A percentile compares a stretch with the other conserved stretches of the same genome.
phyloP scores from a whole-genome alignment of 2,113 vertebrate species.

The Ibidorhyncha struthersii region DNA sequence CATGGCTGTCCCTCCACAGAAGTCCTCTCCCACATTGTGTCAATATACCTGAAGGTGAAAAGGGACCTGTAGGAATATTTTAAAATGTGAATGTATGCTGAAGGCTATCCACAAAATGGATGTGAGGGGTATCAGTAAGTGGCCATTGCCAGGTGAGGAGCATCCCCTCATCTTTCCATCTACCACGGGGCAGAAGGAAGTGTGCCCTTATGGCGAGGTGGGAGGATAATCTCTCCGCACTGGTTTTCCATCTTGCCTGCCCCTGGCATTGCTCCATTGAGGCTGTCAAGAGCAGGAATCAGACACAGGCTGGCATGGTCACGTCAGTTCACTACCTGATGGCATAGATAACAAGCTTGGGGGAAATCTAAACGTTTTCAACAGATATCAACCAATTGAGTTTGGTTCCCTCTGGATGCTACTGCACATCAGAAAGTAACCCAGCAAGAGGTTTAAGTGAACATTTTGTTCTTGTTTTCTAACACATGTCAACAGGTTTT shows the following conservation, averaged over 20 bases:
- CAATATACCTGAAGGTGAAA: not conserved
- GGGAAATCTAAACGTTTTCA: not conserved
- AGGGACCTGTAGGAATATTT: not conserved
- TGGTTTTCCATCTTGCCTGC: not conserved
- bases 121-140: not conserved
- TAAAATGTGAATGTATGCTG: not conserved
- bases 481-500: slow-evolving; percentile 1
- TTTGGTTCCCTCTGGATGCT: not conserved
- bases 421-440: not conserved
- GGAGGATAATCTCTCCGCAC: fast-evolving
- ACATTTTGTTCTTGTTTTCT: not conserved
- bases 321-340: not conserved
- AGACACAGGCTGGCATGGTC: not conserved
- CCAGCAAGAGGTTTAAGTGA: not conserved
- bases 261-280: not conserved
- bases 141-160: not conserved
- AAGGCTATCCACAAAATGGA: not conserved
- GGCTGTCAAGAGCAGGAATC: not conserved
- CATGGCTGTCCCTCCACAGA: not conserved
- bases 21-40: not conserved
- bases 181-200: not conserved
- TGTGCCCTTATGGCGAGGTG: not conserved
- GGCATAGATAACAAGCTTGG: not conserved
- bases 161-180: not conserved
- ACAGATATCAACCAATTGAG: not conserved